These are phyloP conservation scores for Pogonophryne albipinna DNA, from an alignment of 2,797 vertebrate species.

Conservation along the genomic window DNA sequence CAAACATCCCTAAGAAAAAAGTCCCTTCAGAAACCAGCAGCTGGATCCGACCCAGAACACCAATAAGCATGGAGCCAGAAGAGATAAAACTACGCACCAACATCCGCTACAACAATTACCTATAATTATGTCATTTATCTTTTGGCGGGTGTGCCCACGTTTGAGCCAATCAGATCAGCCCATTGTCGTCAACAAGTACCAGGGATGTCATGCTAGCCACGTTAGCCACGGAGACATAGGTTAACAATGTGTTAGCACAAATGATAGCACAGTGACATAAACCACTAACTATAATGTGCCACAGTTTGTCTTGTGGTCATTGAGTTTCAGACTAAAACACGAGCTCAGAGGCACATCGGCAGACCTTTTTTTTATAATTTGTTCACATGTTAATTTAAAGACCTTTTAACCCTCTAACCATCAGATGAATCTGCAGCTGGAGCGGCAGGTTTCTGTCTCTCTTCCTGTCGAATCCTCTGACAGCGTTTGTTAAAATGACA, in stretches of 20 bases:
- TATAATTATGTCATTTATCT: too few relatives aligned
- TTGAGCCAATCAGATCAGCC: not conserved
- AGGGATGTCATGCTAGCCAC: slow-evolving; percentile 1
- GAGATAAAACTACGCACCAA: not conserved
- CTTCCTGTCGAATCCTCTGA: slow-evolving; percentile 7
- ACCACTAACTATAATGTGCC: not conserved
- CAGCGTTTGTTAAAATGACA: slow-evolving; percentile 13
- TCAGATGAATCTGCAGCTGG: not conserved
- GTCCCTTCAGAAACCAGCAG: not conserved
- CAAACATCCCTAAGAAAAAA: not conserved
- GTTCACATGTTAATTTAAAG: not conserved
- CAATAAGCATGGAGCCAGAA: not conserved
- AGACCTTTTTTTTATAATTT: not conserved
- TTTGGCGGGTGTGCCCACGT: not conserved
- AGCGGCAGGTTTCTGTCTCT: not conserved
- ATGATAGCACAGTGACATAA: not conserved
- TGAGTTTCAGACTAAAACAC: not conserved
- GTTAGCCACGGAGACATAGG: not conserved
- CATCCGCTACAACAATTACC: not conserved
- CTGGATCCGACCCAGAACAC: not conserved
- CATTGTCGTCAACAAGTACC: not conserved
- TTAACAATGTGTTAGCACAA: not conserved
- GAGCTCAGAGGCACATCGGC: not conserved
- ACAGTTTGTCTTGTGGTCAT: not conserved
- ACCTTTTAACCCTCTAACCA: not conserved